Percentiles rank a stretch among this genome's conserved stretches.
Conservation (phyloP, 2,113 vertebrate species). For the Myotis davidii region DNA sequence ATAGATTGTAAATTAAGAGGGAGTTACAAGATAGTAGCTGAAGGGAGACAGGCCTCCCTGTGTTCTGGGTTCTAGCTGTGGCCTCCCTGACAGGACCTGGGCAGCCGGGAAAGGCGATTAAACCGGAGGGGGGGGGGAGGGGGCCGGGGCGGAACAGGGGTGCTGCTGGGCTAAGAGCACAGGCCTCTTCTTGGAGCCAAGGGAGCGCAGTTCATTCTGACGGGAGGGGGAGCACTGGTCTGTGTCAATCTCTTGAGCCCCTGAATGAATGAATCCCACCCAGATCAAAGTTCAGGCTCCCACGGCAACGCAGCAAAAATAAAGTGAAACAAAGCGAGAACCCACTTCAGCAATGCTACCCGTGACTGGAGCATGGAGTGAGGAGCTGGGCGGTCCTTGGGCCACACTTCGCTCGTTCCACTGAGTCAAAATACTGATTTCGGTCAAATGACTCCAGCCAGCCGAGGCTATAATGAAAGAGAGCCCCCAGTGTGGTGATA, state of each 20-base stretch:
- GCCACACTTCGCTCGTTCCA: neutral
- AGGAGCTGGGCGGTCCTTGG: neutral
- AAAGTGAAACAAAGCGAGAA: neutral
- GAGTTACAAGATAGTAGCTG: constrained; percentile 54
- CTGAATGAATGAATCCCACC: constrained; percentile 47
- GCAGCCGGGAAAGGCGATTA: neutral
- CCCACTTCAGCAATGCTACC: neutral
- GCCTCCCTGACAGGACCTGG: neutral
- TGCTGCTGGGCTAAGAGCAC: neutral
- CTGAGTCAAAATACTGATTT: neutral
- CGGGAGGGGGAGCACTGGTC: neutral
- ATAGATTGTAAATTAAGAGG: constrained; percentile 68
- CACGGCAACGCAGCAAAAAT: constrained; percentile 45
- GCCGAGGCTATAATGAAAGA: neutral
- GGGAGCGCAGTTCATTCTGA: neutral
- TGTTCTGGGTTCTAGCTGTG: neutral
- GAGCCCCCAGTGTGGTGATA: neutral
- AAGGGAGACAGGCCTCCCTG: neutral
- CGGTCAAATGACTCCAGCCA: neutral
- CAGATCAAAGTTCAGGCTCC: constrained; percentile 44
- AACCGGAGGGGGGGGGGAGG: neutral
- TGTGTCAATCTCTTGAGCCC: neutral
- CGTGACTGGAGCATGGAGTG: neutral
- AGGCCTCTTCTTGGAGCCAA: neutral
- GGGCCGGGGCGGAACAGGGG: neutral